Percentiles rank a stretch among this genome's conserved stretches.
These are phyloP conservation scores for Prochilodus magdalenae DNA, from an alignment of 2,113 vertebrate species.

Conservation along the genomic window DNA sequence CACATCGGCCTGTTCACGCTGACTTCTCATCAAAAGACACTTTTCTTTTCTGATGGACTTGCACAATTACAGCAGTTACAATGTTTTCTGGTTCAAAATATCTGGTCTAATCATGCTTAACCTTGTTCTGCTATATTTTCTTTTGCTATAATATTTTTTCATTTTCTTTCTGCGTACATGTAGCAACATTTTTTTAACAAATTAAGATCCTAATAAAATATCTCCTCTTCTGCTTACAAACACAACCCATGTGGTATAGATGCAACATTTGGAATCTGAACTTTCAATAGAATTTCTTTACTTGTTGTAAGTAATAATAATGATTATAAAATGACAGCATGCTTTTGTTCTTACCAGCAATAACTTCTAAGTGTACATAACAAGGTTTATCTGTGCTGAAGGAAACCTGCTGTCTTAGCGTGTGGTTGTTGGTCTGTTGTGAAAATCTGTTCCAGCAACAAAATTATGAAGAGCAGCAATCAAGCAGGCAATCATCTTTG, in stretches of 20 bases:
- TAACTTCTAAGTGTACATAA: background rate
- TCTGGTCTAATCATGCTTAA: background rate
- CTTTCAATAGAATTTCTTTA: background rate
- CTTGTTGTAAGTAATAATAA: background rate
- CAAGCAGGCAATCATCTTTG: background rate
- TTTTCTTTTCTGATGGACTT: constrained; percentile 6
- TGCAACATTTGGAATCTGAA: background rate
- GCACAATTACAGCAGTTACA: constrained; percentile 31
- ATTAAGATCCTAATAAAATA: background rate
- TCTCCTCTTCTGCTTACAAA: background rate
- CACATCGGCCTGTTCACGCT: constrained; percentile 41
- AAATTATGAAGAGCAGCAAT: background rate
- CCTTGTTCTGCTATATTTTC: too few species aligned
- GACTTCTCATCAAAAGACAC: constrained; percentile 47
- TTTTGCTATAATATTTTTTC: too few species aligned
- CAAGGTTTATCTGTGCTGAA: background rate
- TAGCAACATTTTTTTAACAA: too few species aligned
- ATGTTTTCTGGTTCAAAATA: constrained; percentile 14
- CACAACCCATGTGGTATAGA: background rate
- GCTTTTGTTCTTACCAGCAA: background rate
- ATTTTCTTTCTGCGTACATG: too few species aligned
- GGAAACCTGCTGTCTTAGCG: background rate
- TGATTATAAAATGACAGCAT: background rate
- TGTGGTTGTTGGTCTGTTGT: background rate
- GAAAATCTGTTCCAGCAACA: background rate